Conservation (phyloP, 2,888 invertebrate genomes). For the Tipula vernalis region DNA sequence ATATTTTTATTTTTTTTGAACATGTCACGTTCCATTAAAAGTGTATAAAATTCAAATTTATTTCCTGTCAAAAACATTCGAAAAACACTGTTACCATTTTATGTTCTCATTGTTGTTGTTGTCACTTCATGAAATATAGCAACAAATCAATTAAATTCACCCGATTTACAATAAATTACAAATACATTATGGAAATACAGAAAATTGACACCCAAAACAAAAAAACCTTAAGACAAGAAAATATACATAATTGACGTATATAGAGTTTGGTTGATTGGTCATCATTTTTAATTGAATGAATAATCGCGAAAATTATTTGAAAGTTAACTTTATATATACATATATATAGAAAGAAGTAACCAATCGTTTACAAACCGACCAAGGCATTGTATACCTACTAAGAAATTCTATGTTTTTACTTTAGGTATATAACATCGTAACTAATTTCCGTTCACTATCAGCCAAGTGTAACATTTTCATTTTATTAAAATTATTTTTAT, state of each 20-base stretch:
- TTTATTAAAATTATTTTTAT: neutral
- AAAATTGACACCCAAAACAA: neutral
- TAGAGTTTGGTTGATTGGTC: neutral
- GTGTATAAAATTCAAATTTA: neutral
- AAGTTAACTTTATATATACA: too few relatives aligned
- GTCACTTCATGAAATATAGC: neutral
- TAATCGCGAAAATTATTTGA: neutral
- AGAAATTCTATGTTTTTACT: neutral
- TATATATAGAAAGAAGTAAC: neutral
- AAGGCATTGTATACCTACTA: neutral
- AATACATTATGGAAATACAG: neutral
- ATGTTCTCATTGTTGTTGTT: neutral
- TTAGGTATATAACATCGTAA: neutral
- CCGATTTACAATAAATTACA: neutral
- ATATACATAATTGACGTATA: neutral
- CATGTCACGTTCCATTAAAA: neutral
- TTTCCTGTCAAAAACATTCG: neutral
- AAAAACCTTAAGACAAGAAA: neutral
- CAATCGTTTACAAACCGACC: neutral
- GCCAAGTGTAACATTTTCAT: conserved; percentile 8
- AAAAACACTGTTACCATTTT: neutral
- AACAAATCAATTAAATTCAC: neutral
- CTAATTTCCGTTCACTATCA: conserved; percentile 8
- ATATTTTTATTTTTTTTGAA: neutral
- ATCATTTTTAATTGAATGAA: neutral